A percentile compares a stretch with the other conserved stretches of the same genome.
These are phyloP conservation scores for Entosphenus tridentatus DNA, from an alignment of 2,113 vertebrate genomes.

Conservation along the genomic window DNA sequence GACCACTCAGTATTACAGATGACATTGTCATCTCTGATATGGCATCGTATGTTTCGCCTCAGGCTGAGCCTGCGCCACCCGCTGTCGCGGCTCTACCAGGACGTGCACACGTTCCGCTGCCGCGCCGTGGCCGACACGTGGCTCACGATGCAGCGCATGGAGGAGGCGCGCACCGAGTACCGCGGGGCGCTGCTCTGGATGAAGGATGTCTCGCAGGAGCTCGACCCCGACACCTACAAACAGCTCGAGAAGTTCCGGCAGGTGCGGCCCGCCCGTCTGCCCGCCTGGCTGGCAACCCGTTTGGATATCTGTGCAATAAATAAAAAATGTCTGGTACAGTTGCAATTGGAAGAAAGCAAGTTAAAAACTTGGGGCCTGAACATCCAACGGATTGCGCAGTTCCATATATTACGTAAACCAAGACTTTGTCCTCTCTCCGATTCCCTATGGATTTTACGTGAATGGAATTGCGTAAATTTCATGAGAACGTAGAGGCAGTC, in stretches of 20 bases:
- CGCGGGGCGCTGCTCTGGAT: conserved; percentile 82
- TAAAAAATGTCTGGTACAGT: too few species aligned
- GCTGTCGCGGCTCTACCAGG: conserved; percentile 67
- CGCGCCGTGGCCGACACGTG: conserved; percentile 82
- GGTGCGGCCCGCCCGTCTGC: conserved; percentile 24
- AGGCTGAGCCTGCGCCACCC: conserved; percentile 58
- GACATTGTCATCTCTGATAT: too few species aligned
- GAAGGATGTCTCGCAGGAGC: conserved; percentile 94
- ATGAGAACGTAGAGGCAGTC: too few species aligned
- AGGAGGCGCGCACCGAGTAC: conserved; percentile 74
- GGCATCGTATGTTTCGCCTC: conserved; percentile 4
- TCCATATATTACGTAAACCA: too few species aligned
- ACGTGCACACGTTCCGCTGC: conserved; percentile 85
- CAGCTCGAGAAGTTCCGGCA: conserved; percentile 98
- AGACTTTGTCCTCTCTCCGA: too few species aligned
- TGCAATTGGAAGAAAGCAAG: too few species aligned
- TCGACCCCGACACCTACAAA: conserved; percentile 79
- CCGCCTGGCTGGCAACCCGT: too few species aligned
- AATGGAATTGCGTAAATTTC: too few species aligned
- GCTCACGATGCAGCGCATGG: conserved; percentile 90
- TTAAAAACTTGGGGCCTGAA: too few species aligned
- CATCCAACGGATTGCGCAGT: too few species aligned
- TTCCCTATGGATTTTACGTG: too few species aligned
- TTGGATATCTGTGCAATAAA: neutral
- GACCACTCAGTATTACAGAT: too few species aligned